Conservation (phyloP, 2,888 invertebrate species). For the Cancer borealis region DNA sequence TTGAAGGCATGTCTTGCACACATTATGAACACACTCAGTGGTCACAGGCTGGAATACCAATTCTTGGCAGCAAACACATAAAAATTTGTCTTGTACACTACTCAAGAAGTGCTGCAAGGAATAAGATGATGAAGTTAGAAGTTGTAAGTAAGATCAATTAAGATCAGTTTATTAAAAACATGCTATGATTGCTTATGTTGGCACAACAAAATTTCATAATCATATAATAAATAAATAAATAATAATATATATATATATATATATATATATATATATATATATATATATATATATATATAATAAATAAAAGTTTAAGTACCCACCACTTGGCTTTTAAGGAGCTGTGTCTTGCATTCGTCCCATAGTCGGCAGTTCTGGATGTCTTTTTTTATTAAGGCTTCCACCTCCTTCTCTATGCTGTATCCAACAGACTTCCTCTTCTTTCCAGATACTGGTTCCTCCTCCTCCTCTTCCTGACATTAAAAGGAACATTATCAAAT, state of each 20-base stretch:
- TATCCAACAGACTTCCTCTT: slow-evolving; percentile 79
- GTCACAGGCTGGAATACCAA: slow-evolving; percentile 87
- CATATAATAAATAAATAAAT: neutral
- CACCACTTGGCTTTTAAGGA: slow-evolving; percentile 80
- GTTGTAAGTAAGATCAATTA: neutral
- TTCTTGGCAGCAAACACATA: slow-evolving; percentile 90
- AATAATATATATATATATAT: neutral
- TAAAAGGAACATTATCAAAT: neutral
- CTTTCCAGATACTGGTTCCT: slow-evolving; percentile 76
- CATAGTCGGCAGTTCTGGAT: slow-evolving; percentile 85
- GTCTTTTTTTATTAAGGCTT: slow-evolving; percentile 83
- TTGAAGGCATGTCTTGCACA: slow-evolving; percentile 86
- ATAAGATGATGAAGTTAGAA: neutral
- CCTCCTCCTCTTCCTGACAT: slow-evolving; percentile 10
- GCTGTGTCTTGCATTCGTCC: slow-evolving; percentile 83
- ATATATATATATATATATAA: slow-evolving; percentile 28
- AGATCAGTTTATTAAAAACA: neutral
- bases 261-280: slow-evolving; percentile 12
- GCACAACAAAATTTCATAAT: neutral
- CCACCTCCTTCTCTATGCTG: slow-evolving; percentile 80
- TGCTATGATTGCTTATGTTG: neutral
- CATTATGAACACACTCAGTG: slow-evolving; percentile 87
- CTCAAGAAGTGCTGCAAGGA: slow-evolving; percentile 83
- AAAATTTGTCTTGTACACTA: slow-evolving; percentile 85
- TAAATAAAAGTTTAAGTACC: slow-evolving; percentile 74